Conservation (phyloP, 2,888 invertebrate species). For the Atherix ibis region DNA sequence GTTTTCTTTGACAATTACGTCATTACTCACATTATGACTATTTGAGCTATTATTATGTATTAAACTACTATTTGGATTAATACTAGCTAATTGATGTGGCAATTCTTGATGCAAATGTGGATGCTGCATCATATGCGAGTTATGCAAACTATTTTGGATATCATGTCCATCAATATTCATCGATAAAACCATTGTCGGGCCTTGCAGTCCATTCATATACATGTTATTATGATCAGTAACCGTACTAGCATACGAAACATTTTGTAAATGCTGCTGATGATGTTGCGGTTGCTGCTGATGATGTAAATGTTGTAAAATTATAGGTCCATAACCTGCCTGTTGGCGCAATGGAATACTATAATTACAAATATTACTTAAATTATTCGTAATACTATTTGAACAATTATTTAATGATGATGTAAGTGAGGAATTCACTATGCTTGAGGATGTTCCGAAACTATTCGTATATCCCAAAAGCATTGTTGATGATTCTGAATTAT, state of each 20-base stretch:
- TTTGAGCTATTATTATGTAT: background rate
- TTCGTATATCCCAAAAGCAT: slow-evolving; percentile 11
- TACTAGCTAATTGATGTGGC: slow-evolving; percentile 3
- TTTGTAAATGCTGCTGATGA: slow-evolving; percentile 1
- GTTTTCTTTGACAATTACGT: no score
- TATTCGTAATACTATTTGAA: slow-evolving; percentile 1
- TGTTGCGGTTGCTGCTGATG: slow-evolving; percentile 6
- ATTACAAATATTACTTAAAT: slow-evolving; percentile 7
- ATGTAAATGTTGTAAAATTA: slow-evolving; percentile 8
- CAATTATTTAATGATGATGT: background rate
- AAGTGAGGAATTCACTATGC: slow-evolving; percentile 1
- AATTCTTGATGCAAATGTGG: background rate
- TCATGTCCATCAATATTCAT: background rate
- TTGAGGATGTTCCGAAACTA: background rate
- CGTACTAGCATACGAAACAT: background rate
- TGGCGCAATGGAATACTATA: no score
- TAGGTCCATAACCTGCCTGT: no score
- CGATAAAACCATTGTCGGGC: background rate
- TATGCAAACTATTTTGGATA: background rate
- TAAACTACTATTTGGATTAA: background rate
- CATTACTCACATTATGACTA: background rate
- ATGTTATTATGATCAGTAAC: background rate
- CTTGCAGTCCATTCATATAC: slow-evolving; percentile 1
- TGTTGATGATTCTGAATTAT: slow-evolving; percentile 2
- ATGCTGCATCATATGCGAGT: background rate